Evolutionary conservation across 1,140 invertebrate genomes (phyloP).

Genomic region (Phocides pigmalion): DNA sequence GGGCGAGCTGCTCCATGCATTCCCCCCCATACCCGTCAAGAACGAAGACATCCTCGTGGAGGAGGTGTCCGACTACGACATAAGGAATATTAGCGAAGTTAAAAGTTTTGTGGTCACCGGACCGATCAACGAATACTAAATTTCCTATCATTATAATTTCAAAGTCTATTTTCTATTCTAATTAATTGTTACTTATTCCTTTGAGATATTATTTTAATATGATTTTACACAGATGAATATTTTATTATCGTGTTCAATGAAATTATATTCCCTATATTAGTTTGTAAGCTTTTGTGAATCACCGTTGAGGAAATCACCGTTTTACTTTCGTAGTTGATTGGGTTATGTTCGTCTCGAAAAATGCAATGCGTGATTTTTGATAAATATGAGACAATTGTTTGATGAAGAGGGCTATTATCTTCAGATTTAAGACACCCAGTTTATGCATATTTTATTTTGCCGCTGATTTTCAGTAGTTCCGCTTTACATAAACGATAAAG

Average conservation of each 20-base stretch:
- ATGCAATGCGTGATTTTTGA: constrained; percentile 2
- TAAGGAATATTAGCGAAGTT: constrained; percentile 62
- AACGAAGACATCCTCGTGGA: constrained; percentile 72
- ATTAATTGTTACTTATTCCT: constrained; percentile 30
- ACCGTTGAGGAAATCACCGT: constrained; percentile 1
- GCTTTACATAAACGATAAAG: not conserved
- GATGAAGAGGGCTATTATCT: constrained; percentile 12
- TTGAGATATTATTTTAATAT: constrained; percentile 49
- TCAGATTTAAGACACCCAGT: not conserved
- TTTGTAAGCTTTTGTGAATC: constrained; percentile 7
- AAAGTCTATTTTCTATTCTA: constrained; percentile 11
- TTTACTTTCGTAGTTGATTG: constrained; percentile 7
- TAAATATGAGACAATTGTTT: not conserved
- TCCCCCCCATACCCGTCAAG: constrained; percentile 68
- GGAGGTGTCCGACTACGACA: constrained; percentile 66
- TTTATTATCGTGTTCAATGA: constrained; percentile 55
- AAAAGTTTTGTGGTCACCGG: constrained; percentile 74
- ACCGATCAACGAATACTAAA: constrained; percentile 55
- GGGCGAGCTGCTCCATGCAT: constrained; percentile 59
- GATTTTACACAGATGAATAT: constrained; percentile 49
- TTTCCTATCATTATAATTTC: constrained; percentile 33
- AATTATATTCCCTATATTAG: constrained; percentile 53
- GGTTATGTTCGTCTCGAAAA: constrained; percentile 13
- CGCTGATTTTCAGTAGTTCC: not conserved
- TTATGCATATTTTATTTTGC: not conserved